These are phyloP conservation scores for Lycopodina hypogea DNA, from an alignment of 37 sponge, comb jelly and placozoan genomes.

Conservation along the genomic window DNA sequence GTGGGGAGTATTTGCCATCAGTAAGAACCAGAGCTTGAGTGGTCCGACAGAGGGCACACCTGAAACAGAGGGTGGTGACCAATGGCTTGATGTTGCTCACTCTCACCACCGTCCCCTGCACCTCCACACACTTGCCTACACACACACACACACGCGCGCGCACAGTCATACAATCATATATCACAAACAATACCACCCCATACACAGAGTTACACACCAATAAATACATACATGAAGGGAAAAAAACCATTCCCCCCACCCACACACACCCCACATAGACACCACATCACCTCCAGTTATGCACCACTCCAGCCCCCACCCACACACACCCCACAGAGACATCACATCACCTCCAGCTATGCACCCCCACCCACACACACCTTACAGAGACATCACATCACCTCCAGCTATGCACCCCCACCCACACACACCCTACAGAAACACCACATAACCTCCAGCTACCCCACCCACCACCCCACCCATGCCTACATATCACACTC, in stretches of 20 bases:
- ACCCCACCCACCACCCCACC: too few species aligned
- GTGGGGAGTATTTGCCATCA: slow-evolving; percentile 90
- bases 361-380: background rate
- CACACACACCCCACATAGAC: background rate
- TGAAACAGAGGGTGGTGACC: slow-evolving; percentile 85
- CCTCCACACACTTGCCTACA: slow-evolving; percentile 80
- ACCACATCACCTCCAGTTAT: background rate
- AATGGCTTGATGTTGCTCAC: slow-evolving; percentile 89
- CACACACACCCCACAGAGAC: background rate
- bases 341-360: background rate
- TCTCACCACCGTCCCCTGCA: slow-evolving; percentile 90
- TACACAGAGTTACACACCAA: too few species aligned
- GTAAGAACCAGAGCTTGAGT: slow-evolving; percentile 53
- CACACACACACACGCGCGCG: background rate
- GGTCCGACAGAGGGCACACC: slow-evolving; percentile 68
- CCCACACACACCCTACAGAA: too few species aligned
- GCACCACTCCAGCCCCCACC: background rate
- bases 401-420: too few species aligned
- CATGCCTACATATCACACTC: too few species aligned
- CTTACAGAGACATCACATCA: background rate
- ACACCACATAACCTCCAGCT: background rate
- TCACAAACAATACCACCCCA: too few species aligned
- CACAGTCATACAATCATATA: background rate
- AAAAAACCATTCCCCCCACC: too few species aligned
- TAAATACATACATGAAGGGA: too few species aligned